Evolutionary conservation across 2,888 invertebrate species (phyloP).

Genomic region (Teinopalpus imperialis): DNA sequence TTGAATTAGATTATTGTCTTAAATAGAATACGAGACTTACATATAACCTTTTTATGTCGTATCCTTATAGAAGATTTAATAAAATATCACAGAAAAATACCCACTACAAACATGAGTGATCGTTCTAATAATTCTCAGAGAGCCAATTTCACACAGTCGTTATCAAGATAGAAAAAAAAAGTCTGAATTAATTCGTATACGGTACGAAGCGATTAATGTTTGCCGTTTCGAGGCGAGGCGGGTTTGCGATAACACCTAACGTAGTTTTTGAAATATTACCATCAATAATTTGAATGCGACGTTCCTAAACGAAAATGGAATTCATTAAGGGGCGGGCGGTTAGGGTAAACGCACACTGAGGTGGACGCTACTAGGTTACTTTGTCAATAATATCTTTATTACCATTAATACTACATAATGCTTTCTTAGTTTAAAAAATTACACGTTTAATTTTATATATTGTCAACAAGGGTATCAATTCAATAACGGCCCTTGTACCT

Average conservation of each 20-base stretch:
- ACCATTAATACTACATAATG: too few species aligned
- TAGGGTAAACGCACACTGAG: neutral
- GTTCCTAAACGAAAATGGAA: conserved; percentile 5
- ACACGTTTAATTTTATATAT: too few species aligned
- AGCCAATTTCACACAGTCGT: conserved; percentile 30
- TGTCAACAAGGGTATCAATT: too few species aligned
- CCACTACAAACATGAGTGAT: conserved; percentile 24
- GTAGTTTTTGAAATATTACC: conserved; percentile 24
- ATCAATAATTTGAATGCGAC: conserved; percentile 19
- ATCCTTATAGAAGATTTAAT: too few species aligned
- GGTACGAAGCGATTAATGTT: conserved; percentile 38
- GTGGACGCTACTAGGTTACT: too few species aligned
- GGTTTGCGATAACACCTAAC: conserved; percentile 21
- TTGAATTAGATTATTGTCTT: too few species aligned
- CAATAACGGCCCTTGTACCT: too few species aligned
- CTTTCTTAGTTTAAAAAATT: too few species aligned
- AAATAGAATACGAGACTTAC: too few species aligned
- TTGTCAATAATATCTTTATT: too few species aligned
- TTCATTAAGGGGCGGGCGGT: neutral
- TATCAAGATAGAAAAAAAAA: conserved; percentile 28
- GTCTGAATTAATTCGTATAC: conserved; percentile 37
- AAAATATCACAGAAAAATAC: neutral
- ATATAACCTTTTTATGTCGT: too few species aligned
- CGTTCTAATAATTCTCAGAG: conserved; percentile 30
- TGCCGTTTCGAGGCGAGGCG: conserved; percentile 6